phyloP scores from a whole-genome alignment of 2,888 invertebrate species.

The Drosophila kokeensis region DNA sequence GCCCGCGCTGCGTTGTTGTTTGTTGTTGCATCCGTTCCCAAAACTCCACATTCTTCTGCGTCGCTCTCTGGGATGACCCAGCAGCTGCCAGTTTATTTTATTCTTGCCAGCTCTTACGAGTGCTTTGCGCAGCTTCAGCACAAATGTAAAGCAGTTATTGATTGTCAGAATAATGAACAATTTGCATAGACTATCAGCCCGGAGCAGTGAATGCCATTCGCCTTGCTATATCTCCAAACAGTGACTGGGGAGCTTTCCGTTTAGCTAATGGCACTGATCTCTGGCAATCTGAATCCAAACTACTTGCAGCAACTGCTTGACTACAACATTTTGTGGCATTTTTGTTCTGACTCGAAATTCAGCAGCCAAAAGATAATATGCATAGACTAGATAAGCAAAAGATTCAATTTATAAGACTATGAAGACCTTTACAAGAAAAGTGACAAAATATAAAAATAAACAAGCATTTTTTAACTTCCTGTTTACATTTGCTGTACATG shows the following conservation, averaged over 20 bases:
- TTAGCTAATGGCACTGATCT: background rate
- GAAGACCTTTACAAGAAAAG: background rate
- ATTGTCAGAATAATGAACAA: slow-evolving; percentile 74
- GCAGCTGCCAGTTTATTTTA: slow-evolving; percentile 8
- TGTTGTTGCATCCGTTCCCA: slow-evolving; percentile 7
- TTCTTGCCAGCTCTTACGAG: slow-evolving; percentile 13
- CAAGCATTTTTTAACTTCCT: background rate
- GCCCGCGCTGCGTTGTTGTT: slow-evolving; percentile 46
- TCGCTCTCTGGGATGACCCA: slow-evolving; percentile 16
- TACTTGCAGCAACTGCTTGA: background rate
- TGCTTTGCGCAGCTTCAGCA: slow-evolving; percentile 64
- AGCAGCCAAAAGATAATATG: background rate
- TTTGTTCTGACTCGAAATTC: too few relatives aligned
- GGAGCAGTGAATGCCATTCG: slow-evolving; percentile 19
- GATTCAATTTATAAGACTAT: background rate
- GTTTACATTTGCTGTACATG: too few relatives aligned
- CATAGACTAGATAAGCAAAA: background rate
- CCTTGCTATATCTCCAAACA: background rate
- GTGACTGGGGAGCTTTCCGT: background rate
- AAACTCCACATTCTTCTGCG: background rate
- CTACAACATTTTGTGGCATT: background rate
- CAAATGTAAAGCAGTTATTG: slow-evolving; percentile 78
- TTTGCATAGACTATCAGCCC: slow-evolving; percentile 48
- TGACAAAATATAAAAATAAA: background rate
- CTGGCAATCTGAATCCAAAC: background rate